A percentile compares a stretch with the other conserved stretches of the same genome.
These are phyloP conservation scores for Cheilosia vernalis DNA, from an alignment of 2,888 invertebrate species.

Conservation along the genomic window DNA sequence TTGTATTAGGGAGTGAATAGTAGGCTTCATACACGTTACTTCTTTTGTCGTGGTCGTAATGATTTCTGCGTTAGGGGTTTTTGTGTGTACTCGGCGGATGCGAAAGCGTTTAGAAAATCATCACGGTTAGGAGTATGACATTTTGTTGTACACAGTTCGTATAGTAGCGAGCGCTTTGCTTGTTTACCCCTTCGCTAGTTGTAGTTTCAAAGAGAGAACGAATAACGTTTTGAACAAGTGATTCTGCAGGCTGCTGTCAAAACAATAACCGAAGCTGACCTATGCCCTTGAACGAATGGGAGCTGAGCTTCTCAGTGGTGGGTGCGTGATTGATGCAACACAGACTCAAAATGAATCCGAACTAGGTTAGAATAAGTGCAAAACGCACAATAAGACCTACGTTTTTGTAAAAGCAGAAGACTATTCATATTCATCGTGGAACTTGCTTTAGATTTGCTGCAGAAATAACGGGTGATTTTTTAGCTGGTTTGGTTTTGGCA, in stretches of 20 bases:
- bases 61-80: slow-evolving; percentile 3
- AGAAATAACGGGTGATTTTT: too few relatives aligned
- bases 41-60: slow-evolving; percentile 14
- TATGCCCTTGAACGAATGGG: background rate
- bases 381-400: too few relatives aligned
- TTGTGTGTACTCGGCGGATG: background rate
- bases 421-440: too few relatives aligned
- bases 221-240: background rate
- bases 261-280: background rate
- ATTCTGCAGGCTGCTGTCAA: background rate
- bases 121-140: background rate
- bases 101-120: background rate
- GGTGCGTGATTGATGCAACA: too few relatives aligned
- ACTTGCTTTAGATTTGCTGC: too few relatives aligned
- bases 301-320: too few relatives aligned
- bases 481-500: too few relatives aligned
- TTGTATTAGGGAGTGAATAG: slow-evolving; percentile 35
- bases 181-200: background rate
- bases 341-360: background rate
- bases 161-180: background rate
- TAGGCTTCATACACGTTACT: slow-evolving; percentile 6
- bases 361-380: background rate
- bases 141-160: background rate
- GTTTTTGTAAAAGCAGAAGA: too few relatives aligned
- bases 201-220: background rate